Conservation (phyloP, 1,140 invertebrate genomes). For the Drosophila pectinifera region DNA sequence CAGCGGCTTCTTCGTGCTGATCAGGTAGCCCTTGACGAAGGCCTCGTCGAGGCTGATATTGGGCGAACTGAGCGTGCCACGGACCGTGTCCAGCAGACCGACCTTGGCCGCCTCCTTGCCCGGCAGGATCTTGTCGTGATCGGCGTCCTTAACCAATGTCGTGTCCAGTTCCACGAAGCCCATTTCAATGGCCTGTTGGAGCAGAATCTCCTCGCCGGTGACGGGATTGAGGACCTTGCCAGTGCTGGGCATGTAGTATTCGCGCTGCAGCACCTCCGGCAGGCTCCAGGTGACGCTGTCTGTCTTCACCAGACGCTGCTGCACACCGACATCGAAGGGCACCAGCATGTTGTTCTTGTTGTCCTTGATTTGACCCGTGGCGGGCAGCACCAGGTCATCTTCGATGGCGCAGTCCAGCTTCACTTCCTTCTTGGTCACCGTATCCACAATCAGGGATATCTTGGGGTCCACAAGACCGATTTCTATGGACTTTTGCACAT, state of each 20-base stretch:
- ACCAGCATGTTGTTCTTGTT: constrained; percentile 89
- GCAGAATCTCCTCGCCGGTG: constrained; percentile 90
- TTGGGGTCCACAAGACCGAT: constrained; percentile 92
- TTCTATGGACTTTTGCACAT: constrained; percentile 91
- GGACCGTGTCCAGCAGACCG: constrained; percentile 89
- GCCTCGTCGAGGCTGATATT: constrained; percentile 91
- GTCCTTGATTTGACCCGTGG: constrained; percentile 89
- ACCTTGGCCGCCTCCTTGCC: constrained; percentile 89
- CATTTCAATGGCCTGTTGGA: constrained; percentile 90
- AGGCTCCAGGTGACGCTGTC: constrained; percentile 89
- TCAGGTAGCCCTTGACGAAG: constrained; percentile 91
- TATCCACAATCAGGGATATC: constrained; percentile 93
- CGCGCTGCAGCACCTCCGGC: constrained; percentile 91
- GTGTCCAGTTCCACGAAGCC: constrained; percentile 90
- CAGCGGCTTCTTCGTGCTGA: constrained; percentile 91
- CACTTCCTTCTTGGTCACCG: constrained; percentile 88
- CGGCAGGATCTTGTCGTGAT: constrained; percentile 88
- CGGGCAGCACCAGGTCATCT: constrained; percentile 89
- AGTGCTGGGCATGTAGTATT: constrained; percentile 91
- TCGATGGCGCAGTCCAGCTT: constrained; percentile 89
- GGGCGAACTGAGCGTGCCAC: constrained; percentile 89
- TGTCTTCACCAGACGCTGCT: constrained; percentile 89
- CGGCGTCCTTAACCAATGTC: constrained; percentile 91
- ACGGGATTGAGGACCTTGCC: constrained; percentile 93
- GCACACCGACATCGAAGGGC: constrained; percentile 89